Conservation (phyloP, 2,888 invertebrate genomes). For the Auanema freiburgensis region DNA sequence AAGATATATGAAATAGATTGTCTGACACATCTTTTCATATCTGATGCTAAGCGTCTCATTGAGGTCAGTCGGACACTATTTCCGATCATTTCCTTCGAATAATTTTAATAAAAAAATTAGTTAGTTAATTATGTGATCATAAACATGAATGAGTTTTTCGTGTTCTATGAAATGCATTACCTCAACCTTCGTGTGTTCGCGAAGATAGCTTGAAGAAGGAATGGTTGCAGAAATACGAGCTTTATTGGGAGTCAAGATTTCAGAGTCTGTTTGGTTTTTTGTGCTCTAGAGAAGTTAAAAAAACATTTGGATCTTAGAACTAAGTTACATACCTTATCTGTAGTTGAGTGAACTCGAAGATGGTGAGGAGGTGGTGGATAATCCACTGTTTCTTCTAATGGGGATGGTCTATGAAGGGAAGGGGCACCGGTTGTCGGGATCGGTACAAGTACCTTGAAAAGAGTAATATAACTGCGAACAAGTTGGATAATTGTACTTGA, state of each 20-base stretch:
- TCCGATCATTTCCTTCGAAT: not conserved
- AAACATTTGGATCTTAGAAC: too few relatives aligned
- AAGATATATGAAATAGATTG: too few relatives aligned
- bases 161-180: not conserved
- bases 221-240: slow-evolving; percentile 19
- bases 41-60: not conserved
- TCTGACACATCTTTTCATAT: too few relatives aligned
- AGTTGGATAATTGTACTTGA: too few relatives aligned
- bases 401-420: not conserved
- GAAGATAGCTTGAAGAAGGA: slow-evolving; percentile 6
- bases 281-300: too few relatives aligned
- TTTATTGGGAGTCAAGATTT: slow-evolving; percentile 8
- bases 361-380: slow-evolving; percentile 20
- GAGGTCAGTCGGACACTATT: not conserved
- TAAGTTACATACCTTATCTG: too few relatives aligned
- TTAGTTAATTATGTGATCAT: too few relatives aligned
- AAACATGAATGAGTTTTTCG: too few relatives aligned
- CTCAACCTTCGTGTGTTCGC: slow-evolving; percentile 6
- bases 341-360: slow-evolving; percentile 2
- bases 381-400: slow-evolving; percentile 12
- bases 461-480: too few relatives aligned
- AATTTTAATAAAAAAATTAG: not conserved
- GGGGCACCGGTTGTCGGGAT: slow-evolving; percentile 14
- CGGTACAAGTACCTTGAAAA: slow-evolving; percentile 1
- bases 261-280: not conserved